A percentile compares a stretch with the other conserved stretches of the same genome.
Conservation (phyloP, 1,140 invertebrate genomes). For the Atopsyche davidsoni region DNA sequence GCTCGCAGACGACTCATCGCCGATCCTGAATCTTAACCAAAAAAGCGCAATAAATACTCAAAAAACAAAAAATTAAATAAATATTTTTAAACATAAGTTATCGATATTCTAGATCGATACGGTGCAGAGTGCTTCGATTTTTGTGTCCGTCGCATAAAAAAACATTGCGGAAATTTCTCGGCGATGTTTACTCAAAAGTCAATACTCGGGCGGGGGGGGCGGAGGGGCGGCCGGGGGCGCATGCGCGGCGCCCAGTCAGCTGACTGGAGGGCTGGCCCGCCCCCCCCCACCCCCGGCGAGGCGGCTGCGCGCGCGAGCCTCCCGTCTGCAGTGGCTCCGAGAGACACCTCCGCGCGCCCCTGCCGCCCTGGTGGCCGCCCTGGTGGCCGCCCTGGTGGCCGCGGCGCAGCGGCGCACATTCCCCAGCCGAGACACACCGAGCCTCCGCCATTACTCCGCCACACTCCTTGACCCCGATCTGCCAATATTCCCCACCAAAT, state of each 20-base stretch:
- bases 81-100: neutral
- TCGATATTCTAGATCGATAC: neutral
- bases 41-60: slow-evolving; percentile 4
- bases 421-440: too few relatives aligned
- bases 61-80: neutral
- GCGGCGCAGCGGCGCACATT: neutral
- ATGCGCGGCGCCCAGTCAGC: slow-evolving; percentile 8
- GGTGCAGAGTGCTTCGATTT: slow-evolving; percentile 14
- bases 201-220: slow-evolving; percentile 18
- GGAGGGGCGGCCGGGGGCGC: slow-evolving; percentile 5
- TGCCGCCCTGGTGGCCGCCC: neutral
- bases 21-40: neutral
- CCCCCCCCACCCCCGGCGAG: slow-evolving; percentile 1
- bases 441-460: too few relatives aligned
- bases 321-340: neutral
- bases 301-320: neutral
- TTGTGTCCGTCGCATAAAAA: slow-evolving; percentile 26
- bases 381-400: neutral
- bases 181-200: slow-evolving; percentile 23
- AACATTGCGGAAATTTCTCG: slow-evolving; percentile 27
- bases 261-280: slow-evolving; percentile 2
- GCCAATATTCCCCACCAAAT: too few relatives aligned
- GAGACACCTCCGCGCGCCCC: neutral
- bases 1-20: neutral
- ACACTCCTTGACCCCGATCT: too few relatives aligned